These are phyloP conservation scores for Anoplopoma fimbria DNA, from an alignment of 2,113 vertebrate species.

Conservation along the genomic window DNA sequence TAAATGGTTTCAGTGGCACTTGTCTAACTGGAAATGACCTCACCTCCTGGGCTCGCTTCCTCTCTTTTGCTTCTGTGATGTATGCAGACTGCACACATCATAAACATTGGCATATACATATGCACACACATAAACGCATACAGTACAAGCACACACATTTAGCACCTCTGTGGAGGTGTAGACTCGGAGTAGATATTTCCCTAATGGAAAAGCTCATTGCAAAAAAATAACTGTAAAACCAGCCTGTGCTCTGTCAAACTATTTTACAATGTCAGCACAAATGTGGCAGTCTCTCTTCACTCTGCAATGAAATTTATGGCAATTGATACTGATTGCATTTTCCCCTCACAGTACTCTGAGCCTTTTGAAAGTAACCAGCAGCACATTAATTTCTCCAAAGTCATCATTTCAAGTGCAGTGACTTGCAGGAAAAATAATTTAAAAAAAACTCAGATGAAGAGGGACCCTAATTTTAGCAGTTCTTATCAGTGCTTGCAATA, in stretches of 20 bases:
- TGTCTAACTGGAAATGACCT: slow-evolving; percentile 58
- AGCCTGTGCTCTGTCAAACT: slow-evolving; percentile 74
- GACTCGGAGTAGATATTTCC: slow-evolving; percentile 61
- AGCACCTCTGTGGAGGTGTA: slow-evolving; percentile 29
- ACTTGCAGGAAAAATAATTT: slow-evolving; percentile 74
- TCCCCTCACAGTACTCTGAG: slow-evolving; percentile 60
- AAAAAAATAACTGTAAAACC: slow-evolving; percentile 74
- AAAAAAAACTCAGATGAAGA: slow-evolving; percentile 69
- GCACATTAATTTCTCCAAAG: slow-evolving; percentile 76
- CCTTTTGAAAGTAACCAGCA: slow-evolving; percentile 77
- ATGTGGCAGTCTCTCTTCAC: slow-evolving; percentile 64
- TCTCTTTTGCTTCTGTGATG: slow-evolving; percentile 32
- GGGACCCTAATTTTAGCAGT: slow-evolving; percentile 64
- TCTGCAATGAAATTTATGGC: slow-evolving; percentile 79
- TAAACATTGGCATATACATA: slow-evolving; percentile 8
- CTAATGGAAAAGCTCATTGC: slow-evolving; percentile 80
- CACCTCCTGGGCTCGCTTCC: slow-evolving; percentile 28
- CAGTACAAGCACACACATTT: slow-evolving; percentile 24
- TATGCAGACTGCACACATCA: slow-evolving; percentile 7
- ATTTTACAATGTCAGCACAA: slow-evolving; percentile 82
- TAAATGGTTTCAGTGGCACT: slow-evolving; percentile 62
- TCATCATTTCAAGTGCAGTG: slow-evolving; percentile 76
- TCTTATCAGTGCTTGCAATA: slow-evolving; percentile 54
- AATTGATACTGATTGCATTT: slow-evolving; percentile 81
- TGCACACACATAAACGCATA: slow-evolving; percentile 32